Conservation (phyloP, 2,888 invertebrate genomes). For the Saturnia japonica region DNA sequence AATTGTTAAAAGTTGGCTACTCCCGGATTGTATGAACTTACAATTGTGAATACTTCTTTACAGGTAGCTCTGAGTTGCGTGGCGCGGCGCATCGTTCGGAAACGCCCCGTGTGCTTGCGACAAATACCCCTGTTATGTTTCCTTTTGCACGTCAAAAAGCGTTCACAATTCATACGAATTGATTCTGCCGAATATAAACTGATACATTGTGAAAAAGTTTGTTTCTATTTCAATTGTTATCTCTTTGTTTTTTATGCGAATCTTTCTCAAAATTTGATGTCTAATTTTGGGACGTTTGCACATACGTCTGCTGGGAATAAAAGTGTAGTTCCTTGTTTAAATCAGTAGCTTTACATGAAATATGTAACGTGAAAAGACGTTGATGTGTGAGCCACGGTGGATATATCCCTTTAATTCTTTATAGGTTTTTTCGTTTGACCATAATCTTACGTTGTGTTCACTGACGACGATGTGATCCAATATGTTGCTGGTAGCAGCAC, state of each 20-base stretch:
- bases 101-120: constrained; percentile 49
- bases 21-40: neutral
- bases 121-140: constrained; percentile 66
- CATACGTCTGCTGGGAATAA: neutral
- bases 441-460: too few species aligned
- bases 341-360: neutral
- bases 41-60: constrained; percentile 34
- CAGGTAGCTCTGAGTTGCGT: constrained; percentile 17
- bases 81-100: constrained; percentile 30
- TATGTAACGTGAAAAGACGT: neutral
- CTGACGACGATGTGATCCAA: too few species aligned
- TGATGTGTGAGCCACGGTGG: neutral
- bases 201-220: constrained; percentile 56
- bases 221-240: constrained; percentile 27
- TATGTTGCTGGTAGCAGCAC: too few species aligned
- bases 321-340: neutral
- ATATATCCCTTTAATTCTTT: too few species aligned
- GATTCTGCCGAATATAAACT: constrained; percentile 62
- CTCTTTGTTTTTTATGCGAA: neutral
- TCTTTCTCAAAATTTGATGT: neutral
- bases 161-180: constrained; percentile 65
- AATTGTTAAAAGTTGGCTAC: too few species aligned
- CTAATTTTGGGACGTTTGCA: neutral
- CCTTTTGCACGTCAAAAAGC: constrained; percentile 73
- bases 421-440: too few species aligned